Evolutionary conservation across 2,888 invertebrate species (phyloP), one percentile per base, ranked within the genome.

Genomic region (Drosophila aldrichi): DNA sequence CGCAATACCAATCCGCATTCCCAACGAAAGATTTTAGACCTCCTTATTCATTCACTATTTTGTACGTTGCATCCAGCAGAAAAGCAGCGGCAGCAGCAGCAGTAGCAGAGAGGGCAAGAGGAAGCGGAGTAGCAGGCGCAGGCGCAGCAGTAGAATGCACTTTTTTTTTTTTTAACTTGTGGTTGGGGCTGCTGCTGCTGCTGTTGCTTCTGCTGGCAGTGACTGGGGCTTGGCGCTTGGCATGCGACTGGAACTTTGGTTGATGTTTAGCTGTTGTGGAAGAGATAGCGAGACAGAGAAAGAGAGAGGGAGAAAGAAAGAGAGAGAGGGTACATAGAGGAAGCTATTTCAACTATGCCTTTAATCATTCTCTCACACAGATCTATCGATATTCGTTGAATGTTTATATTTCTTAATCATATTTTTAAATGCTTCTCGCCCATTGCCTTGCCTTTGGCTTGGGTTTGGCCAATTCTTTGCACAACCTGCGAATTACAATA

Each of bases 1-100:
- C 89, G 88, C 90, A 85, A 82, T 81, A 82, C 89, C 90, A 82
- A 84, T 80, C 88, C 88, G 82, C 92, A 91, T 91, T 92, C 91
- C 91, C 88, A 67, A 70, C 80, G 62, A 88, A 81, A 84, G 87
- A 90, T 89, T 88, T 91, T 88, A 86, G 89, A 86, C 79, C 89
- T 74, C 77, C 90, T 90, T 89, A 90, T 88, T 92, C 92, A 92
- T 92, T 92, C 92, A 92, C 91, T 92, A 92, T 87, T 91, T 91
- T 84, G 71, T 73, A 65, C 77, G 68, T 77, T 74, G 77, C 58
- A 64, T 70, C 51, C 51, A 62, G 46, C 65, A 56, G 59, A 38
- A 43, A 22, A 36, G n/a, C n/a, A 1, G 36, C 36, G 10, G 16
- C 49, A 22, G 55, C 52, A 60, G 49, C 67, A 58, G 57, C 22